Base-by-base conservation (phyloP, 1,140 invertebrate genomes). In the Saccostrea cuccullata region DNA sequence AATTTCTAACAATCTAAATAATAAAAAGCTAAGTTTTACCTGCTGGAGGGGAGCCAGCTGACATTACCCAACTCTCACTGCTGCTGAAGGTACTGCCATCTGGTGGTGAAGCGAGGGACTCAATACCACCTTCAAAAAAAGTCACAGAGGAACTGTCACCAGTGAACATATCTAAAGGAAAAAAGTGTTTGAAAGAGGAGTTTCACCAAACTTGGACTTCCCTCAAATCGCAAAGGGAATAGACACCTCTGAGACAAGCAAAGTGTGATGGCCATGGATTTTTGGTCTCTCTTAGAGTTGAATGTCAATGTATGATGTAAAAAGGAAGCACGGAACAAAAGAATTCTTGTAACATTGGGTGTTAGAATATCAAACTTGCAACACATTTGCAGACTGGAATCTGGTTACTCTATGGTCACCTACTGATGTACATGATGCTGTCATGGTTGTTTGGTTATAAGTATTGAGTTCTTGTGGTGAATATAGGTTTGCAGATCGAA, bases 1-100 rank as follows among this genome's bases (percentile, higher is more conserved):
- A 84, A 15, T 55, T 23, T 12, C 82, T n/a, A 40, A 15, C 15
- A 0, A 83, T 13, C n/a, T 20, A 4, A 58, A 36, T 86, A 67
- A 86, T 2, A 13, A 89, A 82, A 6, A 6, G 12, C 5, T 15
- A 36, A 15, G 26, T 77, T 77, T 84, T 85, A 86, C 85, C 86
- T 60, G 77, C 55, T 55, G 40, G 30, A 58, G 89, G 89, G 20
- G 89, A 90, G 40, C 73, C 86, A 84, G 86, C 84, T 23, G 86
- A 82, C 11, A 90, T 88, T 82, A 90, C 86, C 89, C 86, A 90
- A 86, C 86, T 88, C 77, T 90, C 87, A 13, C 83, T 77, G 85
- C 86, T 89, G 20, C 58, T 86, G 73, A 89, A 89, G 58, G 85
- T 86, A 60, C 84, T 85, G 73, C 89, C 89, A 90, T 87, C 89